Base-by-base conservation (phyloP, 2,797 vertebrate species). In the Urosaurus nigricauda region DNA sequence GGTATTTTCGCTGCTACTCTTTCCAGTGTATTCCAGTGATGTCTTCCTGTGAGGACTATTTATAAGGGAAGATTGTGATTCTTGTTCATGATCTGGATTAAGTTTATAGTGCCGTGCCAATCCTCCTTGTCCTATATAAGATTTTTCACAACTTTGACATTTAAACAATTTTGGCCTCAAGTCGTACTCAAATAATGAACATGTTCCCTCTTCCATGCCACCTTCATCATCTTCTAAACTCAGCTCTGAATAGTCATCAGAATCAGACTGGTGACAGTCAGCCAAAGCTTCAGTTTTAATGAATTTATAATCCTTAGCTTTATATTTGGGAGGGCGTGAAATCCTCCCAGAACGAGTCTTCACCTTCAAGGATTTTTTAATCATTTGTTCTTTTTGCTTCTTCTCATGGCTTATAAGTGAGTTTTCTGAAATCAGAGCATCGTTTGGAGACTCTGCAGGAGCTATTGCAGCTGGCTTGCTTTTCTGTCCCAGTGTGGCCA, bases 271-370 rank as follows among this genome's bases (percentile, higher is more conserved):
- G 93, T 97, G 98, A 88, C 98, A 97, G 1, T 99, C 98, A 0
- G 98, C 98, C 91, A 99, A 93, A 93, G 99, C 98, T 94, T 99
- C 98, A 0, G 97, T 99, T 95, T 98, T 99, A 89, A 99, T 99
- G 94, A 99, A 99, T 90, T 98, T 99, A 93, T 99, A 99, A 95
- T 99, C 98, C 96, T 97, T 98, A 78, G 98, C 98, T 95, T 99
- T 99, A 94, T 99, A 97, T 94, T 98, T 99, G 0, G 99, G 99
- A 0, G 99, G 99, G 6, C 98, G 96, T 58, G 99, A 99, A 75
- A 99, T 98, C 6, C 99, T 96, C 5, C 99, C 99, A 0, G 98
- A 99, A 51, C 99, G 96, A 1, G 98, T 99, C 95, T 98, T 98
- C 75, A 99, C 98, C 92, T 98, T 99, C 70, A 97, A 87, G 0